A percentile compares a stretch with the other conserved stretches of the same genome.
These are phyloP conservation scores for Porites rus DNA, from an alignment of 92 coral and sea anemone species.

Conservation along the genomic window DNA sequence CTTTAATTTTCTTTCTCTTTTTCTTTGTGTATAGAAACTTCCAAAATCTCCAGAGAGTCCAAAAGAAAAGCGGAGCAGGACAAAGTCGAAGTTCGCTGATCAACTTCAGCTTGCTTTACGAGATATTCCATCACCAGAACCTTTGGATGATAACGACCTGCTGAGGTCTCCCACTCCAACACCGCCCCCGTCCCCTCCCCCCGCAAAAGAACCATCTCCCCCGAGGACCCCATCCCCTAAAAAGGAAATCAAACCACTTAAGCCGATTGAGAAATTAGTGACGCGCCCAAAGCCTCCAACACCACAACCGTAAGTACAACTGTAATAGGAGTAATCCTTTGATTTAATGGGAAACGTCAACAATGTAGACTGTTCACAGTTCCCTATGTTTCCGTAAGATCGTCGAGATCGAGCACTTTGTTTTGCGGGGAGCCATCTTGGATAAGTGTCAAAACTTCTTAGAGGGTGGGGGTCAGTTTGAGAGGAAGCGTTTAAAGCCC, in stretches of 20 bases:
- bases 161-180: conserved; percentile 83
- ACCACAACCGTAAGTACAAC: conserved; percentile 84
- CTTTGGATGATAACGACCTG: conserved; percentile 61
- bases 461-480: too few species aligned
- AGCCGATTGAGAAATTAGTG: conserved; percentile 84
- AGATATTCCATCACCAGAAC: conserved; percentile 79
- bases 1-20: not conserved
- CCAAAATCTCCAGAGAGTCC: conserved; percentile 77
- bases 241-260: conserved; percentile 72
- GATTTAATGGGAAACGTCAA: too few species aligned
- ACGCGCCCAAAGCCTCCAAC: conserved; percentile 86
- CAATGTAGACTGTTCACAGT: too few species aligned
- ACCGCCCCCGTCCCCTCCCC: conserved; percentile 83
- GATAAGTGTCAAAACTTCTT: too few species aligned
- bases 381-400: too few species aligned
- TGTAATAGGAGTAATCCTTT: too few species aligned
- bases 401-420: too few species aligned
- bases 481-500: too few species aligned
- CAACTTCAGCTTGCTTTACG: conserved; percentile 84
- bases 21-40: conserved; percentile 44
- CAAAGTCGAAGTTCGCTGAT: conserved; percentile 64
- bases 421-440: too few species aligned
- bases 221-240: conserved; percentile 65
- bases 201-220: conserved; percentile 76
- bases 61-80: conserved; percentile 50